Base-by-base conservation (phyloP, 2,797 vertebrate genomes). In the Chelidonichthys spinosus region DNA sequence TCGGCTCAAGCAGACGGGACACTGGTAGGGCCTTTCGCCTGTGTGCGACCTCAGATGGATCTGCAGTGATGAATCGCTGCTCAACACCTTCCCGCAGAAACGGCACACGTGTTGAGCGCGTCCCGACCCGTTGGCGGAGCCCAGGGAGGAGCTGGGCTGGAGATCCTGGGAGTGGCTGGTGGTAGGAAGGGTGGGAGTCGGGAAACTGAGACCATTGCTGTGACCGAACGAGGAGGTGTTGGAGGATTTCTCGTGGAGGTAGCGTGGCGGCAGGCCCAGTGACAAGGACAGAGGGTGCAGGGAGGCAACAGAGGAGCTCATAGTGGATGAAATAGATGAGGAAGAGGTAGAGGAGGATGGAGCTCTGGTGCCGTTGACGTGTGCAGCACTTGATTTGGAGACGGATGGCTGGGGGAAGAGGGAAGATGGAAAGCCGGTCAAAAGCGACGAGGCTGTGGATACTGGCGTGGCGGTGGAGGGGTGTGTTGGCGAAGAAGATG, bases 21-120 rank as follows among this genome's bases (percentile, higher is more conserved):
- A 98, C 82, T 97, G 96, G 84, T 98, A 98, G 32, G 97, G 97
- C 55, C 97, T 93, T 85, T 98, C 97, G 0, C 97, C 97, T 0
- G 97, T 98, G 72, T 98, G 97, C 0, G 97, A 98, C 52, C 97
- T 93, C 78, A 98, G 92, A 43, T 98, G 97, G 88, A 98, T 98
- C 90, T 98, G 97, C 50, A 98, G 94, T 2, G 97, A 97, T 0
- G 97, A 97, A 76, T 98, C 97, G 11, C 97, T 97, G 74, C 97
- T 97, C 39, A 98, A 91, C 11, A 96, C 95, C 87, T 98, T 98
- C 40, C 96, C 96, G 13, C 97, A 98, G 63, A 96, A 98, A 4
- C 96, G 95, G 75, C 97, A 98, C 44, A 96, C 93, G 49, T 98
- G 97, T 53, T 94, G 94, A 25, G 90, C 85, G 2, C 95, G 94